These are phyloP conservation scores for Otis tarda DNA, from an alignment of 2,113 vertebrate genomes.

Conservation along the genomic window DNA sequence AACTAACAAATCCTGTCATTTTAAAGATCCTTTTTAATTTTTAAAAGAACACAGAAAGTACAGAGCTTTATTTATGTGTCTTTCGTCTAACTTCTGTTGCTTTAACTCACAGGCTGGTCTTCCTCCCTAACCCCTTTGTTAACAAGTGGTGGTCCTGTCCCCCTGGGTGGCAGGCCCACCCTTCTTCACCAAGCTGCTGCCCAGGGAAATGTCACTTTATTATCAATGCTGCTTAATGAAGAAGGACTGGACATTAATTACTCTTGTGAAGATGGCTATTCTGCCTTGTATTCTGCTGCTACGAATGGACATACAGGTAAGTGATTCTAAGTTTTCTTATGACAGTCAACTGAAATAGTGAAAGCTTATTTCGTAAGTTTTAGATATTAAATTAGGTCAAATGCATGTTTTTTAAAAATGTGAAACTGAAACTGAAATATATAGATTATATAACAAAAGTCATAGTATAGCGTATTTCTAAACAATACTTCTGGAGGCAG, in stretches of 20 bases:
- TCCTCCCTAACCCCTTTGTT: conserved; percentile 95
- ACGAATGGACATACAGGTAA: conserved; percentile 94
- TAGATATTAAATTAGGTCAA: not conserved
- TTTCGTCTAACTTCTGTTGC: conserved; percentile 76
- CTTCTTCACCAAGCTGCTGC: conserved; percentile 99
- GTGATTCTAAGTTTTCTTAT: not conserved
- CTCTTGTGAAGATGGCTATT: conserved; percentile 88
- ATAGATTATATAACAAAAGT: not conserved
- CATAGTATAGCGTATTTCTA: not conserved
- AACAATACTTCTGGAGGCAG: not conserved
- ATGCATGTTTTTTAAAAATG: not conserved
- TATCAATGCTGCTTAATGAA: conserved; percentile 99
- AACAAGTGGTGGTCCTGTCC: conserved; percentile 94
- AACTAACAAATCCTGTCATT: conserved; percentile 51
- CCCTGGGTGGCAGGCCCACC: conserved; percentile 98
- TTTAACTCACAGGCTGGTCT: conserved; percentile 96
- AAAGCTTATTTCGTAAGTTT: not conserved
- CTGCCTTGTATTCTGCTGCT: conserved; percentile 99
- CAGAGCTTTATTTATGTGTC: conserved; percentile 20
- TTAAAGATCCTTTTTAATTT: conserved; percentile 7
- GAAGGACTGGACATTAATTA: conserved; percentile 88
- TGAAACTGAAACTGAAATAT: not conserved
- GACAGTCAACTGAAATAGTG: not conserved
- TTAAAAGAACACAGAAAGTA: conserved; percentile 10
- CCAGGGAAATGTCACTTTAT: conserved; percentile 99